These are phyloP conservation scores for Notechis scutatus DNA, from an alignment of 2,113 vertebrate genomes.

Conservation along the genomic window DNA sequence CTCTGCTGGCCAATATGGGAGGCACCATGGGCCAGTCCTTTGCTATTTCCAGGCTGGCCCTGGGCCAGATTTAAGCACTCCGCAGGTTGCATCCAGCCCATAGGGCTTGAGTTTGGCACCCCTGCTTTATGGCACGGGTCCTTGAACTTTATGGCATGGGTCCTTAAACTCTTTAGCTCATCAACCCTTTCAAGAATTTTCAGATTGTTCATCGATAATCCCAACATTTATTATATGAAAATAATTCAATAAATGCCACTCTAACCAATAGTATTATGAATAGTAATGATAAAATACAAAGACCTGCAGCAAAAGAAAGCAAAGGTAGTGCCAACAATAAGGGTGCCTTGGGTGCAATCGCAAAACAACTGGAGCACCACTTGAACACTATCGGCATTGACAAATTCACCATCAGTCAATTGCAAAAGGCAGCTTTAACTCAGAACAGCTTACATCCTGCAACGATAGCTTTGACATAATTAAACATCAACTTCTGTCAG, in stretches of 20 bases:
- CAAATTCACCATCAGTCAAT: not conserved
- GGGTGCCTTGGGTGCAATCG: not conserved
- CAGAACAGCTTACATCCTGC: not conserved
- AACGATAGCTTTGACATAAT: not conserved
- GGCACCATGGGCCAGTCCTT: no score
- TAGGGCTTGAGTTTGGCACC: no score
- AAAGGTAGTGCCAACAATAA: not conserved
- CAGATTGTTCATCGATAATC: not conserved
- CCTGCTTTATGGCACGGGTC: not conserved
- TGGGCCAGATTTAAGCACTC: no score
- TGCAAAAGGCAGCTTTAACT: not conserved
- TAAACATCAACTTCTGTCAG: not conserved
- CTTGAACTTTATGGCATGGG: not conserved
- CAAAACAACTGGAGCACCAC: not conserved
- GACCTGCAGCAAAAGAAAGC: not conserved
- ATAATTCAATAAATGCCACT: not conserved
- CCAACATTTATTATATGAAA: not conserved
- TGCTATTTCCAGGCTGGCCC: no score
- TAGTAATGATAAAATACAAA: not conserved
- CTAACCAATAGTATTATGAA: not conserved
- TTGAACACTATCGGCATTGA: not conserved
- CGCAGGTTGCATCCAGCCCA: accelerated
- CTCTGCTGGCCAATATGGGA: no score
- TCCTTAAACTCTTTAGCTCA: not conserved
- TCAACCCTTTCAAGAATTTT: not conserved